These are phyloP conservation scores for Agriopis marginaria DNA, from an alignment of 2,888 invertebrate species.

Conservation along the genomic window DNA sequence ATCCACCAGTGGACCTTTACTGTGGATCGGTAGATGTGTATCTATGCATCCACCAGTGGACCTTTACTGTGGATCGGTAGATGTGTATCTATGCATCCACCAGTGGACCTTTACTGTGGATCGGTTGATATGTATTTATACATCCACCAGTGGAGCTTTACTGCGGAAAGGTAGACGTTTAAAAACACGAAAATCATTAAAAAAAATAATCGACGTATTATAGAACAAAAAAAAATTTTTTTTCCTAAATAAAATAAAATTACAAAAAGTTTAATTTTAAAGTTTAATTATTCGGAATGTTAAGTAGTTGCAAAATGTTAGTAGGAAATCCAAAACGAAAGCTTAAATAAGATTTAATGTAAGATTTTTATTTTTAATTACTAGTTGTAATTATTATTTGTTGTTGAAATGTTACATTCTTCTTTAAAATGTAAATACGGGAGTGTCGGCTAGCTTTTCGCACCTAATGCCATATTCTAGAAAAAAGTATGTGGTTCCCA, in stretches of 20 bases:
- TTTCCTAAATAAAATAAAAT: slow-evolving; percentile 28
- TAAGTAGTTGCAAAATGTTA: slow-evolving; percentile 27
- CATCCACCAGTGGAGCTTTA: no score
- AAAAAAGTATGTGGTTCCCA: slow-evolving; percentile 28
- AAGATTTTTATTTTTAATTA: slow-evolving; percentile 30
- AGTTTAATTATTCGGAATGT: slow-evolving; percentile 30
- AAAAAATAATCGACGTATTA: slow-evolving; percentile 55
- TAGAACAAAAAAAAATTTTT: background rate
- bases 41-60: no score
- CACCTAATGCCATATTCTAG: slow-evolving; percentile 45
- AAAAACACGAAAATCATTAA: slow-evolving; percentile 40
- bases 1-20: no score
- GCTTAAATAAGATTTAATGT: slow-evolving; percentile 17
- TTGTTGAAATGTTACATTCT: slow-evolving; percentile 16
- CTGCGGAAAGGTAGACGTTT: background rate
- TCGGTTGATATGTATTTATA: no score
- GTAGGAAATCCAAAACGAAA: slow-evolving; percentile 12
- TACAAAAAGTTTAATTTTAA: slow-evolving; percentile 26
- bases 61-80: no score
- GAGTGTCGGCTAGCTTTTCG: slow-evolving; percentile 54
- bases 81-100: no score
- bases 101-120: no score
- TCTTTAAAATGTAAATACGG: slow-evolving; percentile 43
- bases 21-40: no score
- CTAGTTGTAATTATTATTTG: slow-evolving; percentile 15